Base-by-base conservation (phyloP, 2,888 invertebrate genomes). In the Trichopria drosophilae region DNA sequence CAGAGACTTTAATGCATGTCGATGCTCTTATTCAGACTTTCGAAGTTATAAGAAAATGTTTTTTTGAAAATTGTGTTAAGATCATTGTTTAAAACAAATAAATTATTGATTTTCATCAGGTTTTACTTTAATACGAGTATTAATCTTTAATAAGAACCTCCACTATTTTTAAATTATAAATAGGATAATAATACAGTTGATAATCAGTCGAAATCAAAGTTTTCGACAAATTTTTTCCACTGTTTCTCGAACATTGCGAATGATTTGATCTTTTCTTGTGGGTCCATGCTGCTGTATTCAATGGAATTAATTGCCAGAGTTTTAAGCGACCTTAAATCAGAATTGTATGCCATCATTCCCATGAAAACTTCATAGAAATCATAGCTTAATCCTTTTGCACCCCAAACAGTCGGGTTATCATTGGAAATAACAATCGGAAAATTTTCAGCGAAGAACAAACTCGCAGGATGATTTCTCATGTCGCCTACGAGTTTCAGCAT, bases 391-490 rank as follows among this genome's bases (percentile, higher is more conserved):
- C 83, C 86, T 42, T 80, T 79, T 0, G 87, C 84, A 16, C 84
- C 85, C 90, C 89, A 91, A 31, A 85, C 80, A 0, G 87, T 85
- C 0, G 90, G 90, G 72, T 90, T 90, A 62, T 91, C 91, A 62
- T 86, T 86, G 0, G 88, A 85, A 22, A 91, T 76, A 0, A 91
- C 85, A 0, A 90, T 80, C 0, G 90, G 88, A 66, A 84, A 80
- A 28, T 83, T 82, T 20, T 81, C 78, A 3, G 88, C 82, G 42
- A 90, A 78, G 37, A 87, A 80, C n/a, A 76, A 68, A 19, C 81
- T 79, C 1, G 84, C 81, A 0, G 91, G 90, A 77, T 91, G 91
- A 71, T 90, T 90, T 7, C 90, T 78, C 19, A 86, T 74, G 70
- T 91, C 90, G 3, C 78, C 74, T 4, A 88, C 84, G 24, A 90